Evolutionary conservation across 2,888 invertebrate genomes (phyloP).

Genomic region (Loripinus fragilis): DNA sequence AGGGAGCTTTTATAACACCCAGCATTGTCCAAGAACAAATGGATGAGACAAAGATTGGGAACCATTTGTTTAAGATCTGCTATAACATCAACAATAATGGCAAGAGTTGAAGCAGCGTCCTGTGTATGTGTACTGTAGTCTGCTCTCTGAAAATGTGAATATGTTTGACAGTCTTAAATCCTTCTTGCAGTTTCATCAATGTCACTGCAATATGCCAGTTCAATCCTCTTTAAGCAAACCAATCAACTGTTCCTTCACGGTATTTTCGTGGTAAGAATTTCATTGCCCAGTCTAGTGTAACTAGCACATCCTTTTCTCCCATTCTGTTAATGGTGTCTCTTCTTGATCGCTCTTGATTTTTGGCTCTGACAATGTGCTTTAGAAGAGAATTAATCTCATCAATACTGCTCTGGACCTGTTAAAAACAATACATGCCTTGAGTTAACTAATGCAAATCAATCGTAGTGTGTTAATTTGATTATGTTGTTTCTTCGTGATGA

Average conservation of each 20-base stretch:
- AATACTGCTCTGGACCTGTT: no score
- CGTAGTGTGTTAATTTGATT: no score
- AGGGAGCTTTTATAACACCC: constrained; percentile 22
- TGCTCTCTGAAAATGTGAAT: constrained; percentile 12
- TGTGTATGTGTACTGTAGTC: neutral
- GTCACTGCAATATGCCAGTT: constrained; percentile 28
- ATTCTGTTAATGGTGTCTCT: neutral
- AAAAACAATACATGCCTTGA: no score
- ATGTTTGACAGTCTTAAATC: neutral
- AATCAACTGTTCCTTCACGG: constrained; percentile 18
- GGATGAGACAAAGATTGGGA: neutral
- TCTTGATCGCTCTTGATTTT: neutral
- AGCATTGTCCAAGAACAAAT: constrained; percentile 20
- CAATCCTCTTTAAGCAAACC: constrained; percentile 29
- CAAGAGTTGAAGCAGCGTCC: neutral
- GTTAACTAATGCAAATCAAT: no score
- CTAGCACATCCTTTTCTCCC: neutral
- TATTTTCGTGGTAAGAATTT: constrained; percentile 8
- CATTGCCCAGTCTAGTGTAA: constrained; percentile 11
- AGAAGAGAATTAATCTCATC: no score
- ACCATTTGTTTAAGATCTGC: neutral
- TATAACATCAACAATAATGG: neutral
- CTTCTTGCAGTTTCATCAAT: neutral
- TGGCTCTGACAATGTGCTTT: neutral
- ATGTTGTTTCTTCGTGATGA: no score